These are phyloP conservation scores for Ophion slaviceki DNA, from an alignment of 2,888 invertebrate genomes.

Conservation along the genomic window DNA sequence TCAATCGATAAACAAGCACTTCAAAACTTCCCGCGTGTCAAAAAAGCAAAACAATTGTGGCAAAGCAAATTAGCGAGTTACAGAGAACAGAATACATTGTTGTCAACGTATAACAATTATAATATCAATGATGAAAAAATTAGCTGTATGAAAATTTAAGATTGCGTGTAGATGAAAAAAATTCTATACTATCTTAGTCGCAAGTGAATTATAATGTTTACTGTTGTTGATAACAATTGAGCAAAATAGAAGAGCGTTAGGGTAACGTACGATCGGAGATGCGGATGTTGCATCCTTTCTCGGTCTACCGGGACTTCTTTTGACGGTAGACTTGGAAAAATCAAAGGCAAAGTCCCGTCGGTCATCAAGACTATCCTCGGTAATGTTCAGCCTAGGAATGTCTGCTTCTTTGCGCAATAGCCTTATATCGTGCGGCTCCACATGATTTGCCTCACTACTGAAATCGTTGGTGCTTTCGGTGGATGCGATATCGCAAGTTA, in stretches of 20 bases:
- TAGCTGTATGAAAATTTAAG: no score
- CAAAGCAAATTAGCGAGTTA: not conserved
- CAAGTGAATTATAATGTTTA: not conserved
- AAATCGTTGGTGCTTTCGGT: slow-evolving; percentile 41
- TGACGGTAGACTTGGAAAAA: slow-evolving; percentile 26
- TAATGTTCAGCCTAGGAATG: slow-evolving; percentile 25
- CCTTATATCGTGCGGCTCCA: not conserved
- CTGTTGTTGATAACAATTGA: not conserved
- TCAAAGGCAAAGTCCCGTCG: not conserved
- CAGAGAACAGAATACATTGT: not conserved
- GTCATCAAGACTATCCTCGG: not conserved
- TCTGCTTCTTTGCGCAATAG: not conserved
- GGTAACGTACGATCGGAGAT: slow-evolving; percentile 49
- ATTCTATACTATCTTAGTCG: no score
- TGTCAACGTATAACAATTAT: no score
- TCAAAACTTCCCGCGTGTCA: not conserved
- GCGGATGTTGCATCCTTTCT: slow-evolving; percentile 70
- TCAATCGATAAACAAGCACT: not conserved
- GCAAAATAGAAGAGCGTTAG: not conserved
- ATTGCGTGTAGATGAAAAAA: no score
- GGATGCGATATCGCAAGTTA: slow-evolving; percentile 60
- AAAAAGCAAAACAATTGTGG: not conserved
- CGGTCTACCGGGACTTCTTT: slow-evolving; percentile 74
- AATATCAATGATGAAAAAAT: no score
- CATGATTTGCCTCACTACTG: not conserved